Base-by-base conservation (phyloP, 2,797 vertebrate genomes). In the Cossypha heuglini region DNA sequence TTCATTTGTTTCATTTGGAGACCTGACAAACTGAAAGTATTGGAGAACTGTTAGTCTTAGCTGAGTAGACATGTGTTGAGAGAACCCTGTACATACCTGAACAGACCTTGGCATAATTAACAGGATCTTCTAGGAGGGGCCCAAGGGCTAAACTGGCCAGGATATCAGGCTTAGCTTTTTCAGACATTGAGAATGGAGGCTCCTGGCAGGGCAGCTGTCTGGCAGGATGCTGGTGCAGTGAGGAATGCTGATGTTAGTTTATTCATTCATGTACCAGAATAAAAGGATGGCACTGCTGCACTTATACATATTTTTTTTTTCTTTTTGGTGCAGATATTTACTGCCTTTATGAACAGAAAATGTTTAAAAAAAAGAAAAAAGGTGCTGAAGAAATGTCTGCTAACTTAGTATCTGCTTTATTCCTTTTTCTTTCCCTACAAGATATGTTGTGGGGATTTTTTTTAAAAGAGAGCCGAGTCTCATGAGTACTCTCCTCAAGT, bases 101-200 rank as follows among this genome's bases (percentile, higher is more conserved):
- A 62, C 91, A 94, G 92, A 75, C 46, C 52, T 93, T 95, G 82
- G 87, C 82, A 66, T 96, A 95, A 94, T 93, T 92, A 95, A 68
- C 64, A 87, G 84, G 58, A 63, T 93, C 67, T 85, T 94, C 90
- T 75, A 58, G 67, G 40, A 77, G 81, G 35, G 71, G 46, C 40
- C 82, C 76, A 69, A 58, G 77, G 64, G n/a, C 74, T 86, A 38
- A 89, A 79, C 62, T 71, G 71, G 66, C 48, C 28, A 51, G 82
- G 40, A 76, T 91, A 74, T 86, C 11, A 5, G 84, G 64, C 72
- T 94, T 82, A 45, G 64, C 54, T 96, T 96, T 67, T 57, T 67
- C 90, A 91, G 95, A 82, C 40, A 1, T 18, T 33, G 72, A 74
- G 59, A 86, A 49, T 9, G 38, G 91, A 69, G 83, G 69, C 63